phyloP scores from a whole-genome alignment of 2,888 invertebrate genomes.

The Apamea monoglypha region DNA sequence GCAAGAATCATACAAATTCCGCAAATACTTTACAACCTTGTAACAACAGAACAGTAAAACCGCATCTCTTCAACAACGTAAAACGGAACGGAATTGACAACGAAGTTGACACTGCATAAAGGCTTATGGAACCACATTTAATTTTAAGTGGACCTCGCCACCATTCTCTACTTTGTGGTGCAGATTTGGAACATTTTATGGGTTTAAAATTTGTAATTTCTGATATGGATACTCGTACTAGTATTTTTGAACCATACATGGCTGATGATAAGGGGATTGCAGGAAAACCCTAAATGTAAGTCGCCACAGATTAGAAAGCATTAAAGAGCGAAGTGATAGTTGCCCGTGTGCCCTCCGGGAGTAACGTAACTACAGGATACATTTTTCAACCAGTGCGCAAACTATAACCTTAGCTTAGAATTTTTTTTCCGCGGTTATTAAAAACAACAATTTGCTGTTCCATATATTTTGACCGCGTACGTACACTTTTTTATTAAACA shows the following conservation, averaged over 20 bases:
- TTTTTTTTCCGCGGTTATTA: no score
- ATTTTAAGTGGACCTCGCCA: slow-evolving; percentile 51
- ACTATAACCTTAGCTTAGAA: no score
- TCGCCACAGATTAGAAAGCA: not conserved
- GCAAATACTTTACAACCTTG: slow-evolving; percentile 24
- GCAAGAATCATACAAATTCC: slow-evolving; percentile 28
- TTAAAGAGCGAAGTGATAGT: not conserved
- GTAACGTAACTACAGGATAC: not conserved
- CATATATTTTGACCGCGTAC: no score
- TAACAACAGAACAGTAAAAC: slow-evolving; percentile 3
- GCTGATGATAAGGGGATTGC: not conserved
- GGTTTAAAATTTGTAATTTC: slow-evolving; percentile 16
- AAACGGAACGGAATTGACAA: slow-evolving; percentile 48
- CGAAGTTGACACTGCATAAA: slow-evolving; percentile 27
- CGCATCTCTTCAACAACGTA: slow-evolving; percentile 23
- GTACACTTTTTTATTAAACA: no score
- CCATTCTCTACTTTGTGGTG: slow-evolving; percentile 25
- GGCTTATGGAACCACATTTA: slow-evolving; percentile 54
- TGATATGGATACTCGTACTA: slow-evolving; percentile 14
- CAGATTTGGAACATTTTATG: slow-evolving; percentile 12
- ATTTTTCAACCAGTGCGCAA: no score
- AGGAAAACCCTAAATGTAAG: not conserved
- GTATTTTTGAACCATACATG: not conserved
- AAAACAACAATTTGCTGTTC: no score
- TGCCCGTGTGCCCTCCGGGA: not conserved